A percentile compares a stretch with the other conserved stretches of the same genome.
phyloP scores from a whole-genome alignment of 1,140 invertebrate genomes.

The Nixonia krombeini region DNA sequence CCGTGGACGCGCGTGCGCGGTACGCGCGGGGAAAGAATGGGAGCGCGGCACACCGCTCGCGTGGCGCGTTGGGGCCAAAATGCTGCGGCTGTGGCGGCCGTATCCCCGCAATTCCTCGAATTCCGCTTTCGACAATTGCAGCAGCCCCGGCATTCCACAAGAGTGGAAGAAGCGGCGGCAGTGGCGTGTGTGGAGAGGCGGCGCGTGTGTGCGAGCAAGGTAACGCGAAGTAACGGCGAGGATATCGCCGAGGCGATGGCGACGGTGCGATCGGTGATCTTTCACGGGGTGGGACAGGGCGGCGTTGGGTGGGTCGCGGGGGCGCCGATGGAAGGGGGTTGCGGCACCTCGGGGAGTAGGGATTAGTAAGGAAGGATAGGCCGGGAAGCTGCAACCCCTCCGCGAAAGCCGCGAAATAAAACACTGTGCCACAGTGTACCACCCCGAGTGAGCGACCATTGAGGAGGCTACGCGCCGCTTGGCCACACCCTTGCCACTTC shows the following conservation, averaged over 20 bases:
- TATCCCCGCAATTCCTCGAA: constrained; percentile 34
- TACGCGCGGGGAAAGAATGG: constrained; percentile 8
- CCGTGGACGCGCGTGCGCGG: constrained; percentile 34
- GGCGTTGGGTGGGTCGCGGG: constrained; percentile 9
- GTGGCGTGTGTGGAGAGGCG: no score
- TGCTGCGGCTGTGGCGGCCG: constrained; percentile 54
- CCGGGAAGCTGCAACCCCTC: constrained; percentile 59
- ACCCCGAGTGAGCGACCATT: constrained; percentile 59
- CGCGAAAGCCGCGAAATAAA: constrained; percentile 61
- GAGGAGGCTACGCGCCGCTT: constrained; percentile 9
- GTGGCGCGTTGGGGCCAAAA: constrained; percentile 58
- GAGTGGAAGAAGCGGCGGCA: no score
- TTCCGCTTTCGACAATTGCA: constrained; percentile 67
- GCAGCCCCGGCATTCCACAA: constrained; percentile 58
- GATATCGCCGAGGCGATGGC: constrained; percentile 33
- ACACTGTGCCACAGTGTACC: constrained; percentile 69
- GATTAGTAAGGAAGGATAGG: constrained; percentile 51
- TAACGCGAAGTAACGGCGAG: constrained; percentile 32
- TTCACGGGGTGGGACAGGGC: background rate
- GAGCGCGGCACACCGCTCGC: constrained; percentile 41
- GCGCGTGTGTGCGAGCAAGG: background rate
- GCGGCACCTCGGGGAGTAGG: constrained; percentile 24
- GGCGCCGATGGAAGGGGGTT: constrained; percentile 17
- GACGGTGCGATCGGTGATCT: constrained; percentile 25
- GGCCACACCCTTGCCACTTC: constrained; percentile 44